These are phyloP conservation scores for human (Homo sapiens) DNA, from an alignment of 2,113 vertebrate species.

Conservation along the genomic window DNA sequence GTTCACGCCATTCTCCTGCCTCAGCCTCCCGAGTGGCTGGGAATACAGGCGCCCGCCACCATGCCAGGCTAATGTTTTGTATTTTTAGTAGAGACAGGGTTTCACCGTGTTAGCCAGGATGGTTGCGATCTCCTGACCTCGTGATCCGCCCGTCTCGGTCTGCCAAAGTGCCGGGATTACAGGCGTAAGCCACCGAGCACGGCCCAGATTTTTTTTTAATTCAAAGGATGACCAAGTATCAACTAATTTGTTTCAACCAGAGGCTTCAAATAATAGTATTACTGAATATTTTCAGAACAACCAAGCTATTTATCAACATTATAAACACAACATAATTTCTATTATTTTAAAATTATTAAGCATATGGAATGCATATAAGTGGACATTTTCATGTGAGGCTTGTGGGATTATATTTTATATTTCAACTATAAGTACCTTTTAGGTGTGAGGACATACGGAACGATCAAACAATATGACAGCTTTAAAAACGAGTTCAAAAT, in stretches of 20 bases:
- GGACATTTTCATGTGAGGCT: background rate
- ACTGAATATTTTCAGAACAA: background rate
- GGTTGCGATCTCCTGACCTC: too few species aligned
- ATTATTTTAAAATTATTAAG: background rate
- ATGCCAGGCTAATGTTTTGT: too few species aligned
- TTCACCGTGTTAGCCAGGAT: too few species aligned
- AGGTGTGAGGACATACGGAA: background rate
- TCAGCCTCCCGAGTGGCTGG: too few species aligned
- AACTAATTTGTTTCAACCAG: constrained; percentile 5
- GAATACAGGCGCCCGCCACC: too few species aligned
- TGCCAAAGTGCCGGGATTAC: too few species aligned
- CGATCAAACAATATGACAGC: background rate
- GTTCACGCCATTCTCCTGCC: too few species aligned
- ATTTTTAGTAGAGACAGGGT: too few species aligned
- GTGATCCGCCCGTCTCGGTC: too few species aligned
- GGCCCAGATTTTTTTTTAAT: background rate
- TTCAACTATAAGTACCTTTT: background rate
- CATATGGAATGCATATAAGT: background rate
- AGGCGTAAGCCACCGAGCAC: too few species aligned
- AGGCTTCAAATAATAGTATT: background rate
- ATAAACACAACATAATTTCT: background rate
- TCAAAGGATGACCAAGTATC: background rate
- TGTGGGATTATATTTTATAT: background rate
- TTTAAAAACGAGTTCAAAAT: constrained; percentile 29
- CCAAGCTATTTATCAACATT: background rate